Base-by-base conservation (phyloP, 1,140 invertebrate species). In the Anastrepha obliqua region DNA sequence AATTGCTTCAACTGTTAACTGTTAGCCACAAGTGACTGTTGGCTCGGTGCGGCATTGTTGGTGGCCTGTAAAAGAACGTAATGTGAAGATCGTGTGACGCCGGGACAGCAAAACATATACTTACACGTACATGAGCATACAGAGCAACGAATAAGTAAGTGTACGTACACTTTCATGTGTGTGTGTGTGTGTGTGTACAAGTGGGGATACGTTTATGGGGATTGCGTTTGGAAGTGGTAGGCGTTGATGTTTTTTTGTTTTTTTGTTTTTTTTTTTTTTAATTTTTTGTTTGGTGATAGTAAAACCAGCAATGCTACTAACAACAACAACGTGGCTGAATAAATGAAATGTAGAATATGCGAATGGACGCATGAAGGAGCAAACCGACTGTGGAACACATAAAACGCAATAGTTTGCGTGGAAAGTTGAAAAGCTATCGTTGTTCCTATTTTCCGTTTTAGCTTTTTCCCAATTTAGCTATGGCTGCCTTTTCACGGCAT, bases 1-100 rank as follows among this genome's bases (percentile, higher is more conserved):
- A 42, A 44, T 87, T 42, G 78, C 81, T 88, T 15, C 47, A 60
- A 67, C 29, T 87, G 86, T 39, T 42, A 74, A 74, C 44, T 74
- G 85, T 86, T 62, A 20, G 59, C 59, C 29, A 60, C 85, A 86
- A 86, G 39, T 86, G 85, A 62, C 29, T 65, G 86, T 62, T 87
- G 86, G 58, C 44, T 64, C 47, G 39, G 85, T 86, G 55, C 62
- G 55, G 58, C 59, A 60, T 86, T 59, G 85, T 86, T 59, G 55
- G 39, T 47, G 78, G 42, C 55, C n/a, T 29, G 85, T 86, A 62
- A 86, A 60, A 86, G 55, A 20, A 86, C 20, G 55, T 42, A 86
- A 55, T 62, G 59, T 47, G 58, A 85, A 85, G 39, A 60, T 85
- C 58, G 29, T 58, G 58, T 85, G 47, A 85, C 17, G 44, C 20